These are phyloP conservation scores for Standfussiana lucernea DNA, from an alignment of 2,888 invertebrate species.

Conservation along the genomic window DNA sequence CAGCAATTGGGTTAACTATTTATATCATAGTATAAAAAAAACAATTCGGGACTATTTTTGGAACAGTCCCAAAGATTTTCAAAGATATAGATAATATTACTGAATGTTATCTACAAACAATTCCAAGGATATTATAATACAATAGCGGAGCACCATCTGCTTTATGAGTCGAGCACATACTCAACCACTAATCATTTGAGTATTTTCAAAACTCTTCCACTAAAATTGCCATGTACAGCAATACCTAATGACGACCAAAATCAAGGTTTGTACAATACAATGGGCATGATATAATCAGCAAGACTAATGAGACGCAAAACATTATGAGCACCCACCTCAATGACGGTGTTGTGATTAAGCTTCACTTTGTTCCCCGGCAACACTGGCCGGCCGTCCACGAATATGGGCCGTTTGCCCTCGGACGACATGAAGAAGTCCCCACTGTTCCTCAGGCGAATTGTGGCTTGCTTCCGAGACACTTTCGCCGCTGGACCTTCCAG, in stretches of 20 bases:
- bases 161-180: not conserved
- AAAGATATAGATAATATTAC: not conserved
- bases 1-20: conserved; percentile 3
- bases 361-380: conserved; percentile 97
- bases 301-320: conserved; percentile 57
- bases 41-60: not conserved
- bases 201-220: conserved; percentile 35
- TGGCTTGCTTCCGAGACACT: conserved; percentile 97
- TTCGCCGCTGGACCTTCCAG: conserved; percentile 98
- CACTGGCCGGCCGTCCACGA: conserved; percentile 97
- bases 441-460: conserved; percentile 96
- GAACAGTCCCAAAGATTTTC: not conserved
- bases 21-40: not conserved
- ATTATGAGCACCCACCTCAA: conserved; percentile 93
- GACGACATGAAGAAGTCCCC: conserved; percentile 99
- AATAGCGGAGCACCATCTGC: not conserved
- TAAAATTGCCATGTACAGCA: conserved; percentile 28
- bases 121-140: not conserved
- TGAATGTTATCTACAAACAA: not conserved
- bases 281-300: conserved; percentile 53
- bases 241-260: conserved; percentile 52
- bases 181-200: not conserved
- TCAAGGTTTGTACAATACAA: conserved; percentile 52
- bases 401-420: conserved; percentile 98
- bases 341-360: conserved; percentile 97